phyloP scores from a whole-genome alignment of 2,113 vertebrate genomes.

The Nannobrachium achirus region DNA sequence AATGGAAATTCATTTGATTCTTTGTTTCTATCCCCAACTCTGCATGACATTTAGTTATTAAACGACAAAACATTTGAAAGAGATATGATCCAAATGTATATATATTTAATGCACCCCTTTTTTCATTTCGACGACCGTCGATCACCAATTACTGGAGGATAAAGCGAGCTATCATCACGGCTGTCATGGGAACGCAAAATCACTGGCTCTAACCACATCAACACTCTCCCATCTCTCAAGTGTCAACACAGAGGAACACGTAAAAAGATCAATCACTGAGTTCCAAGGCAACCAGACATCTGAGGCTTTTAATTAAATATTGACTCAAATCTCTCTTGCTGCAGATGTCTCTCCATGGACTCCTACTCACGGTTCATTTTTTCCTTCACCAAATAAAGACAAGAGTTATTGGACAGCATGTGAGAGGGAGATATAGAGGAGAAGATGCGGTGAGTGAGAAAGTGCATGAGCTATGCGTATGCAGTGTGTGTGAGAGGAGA shows the following conservation, averaged over 20 bases:
- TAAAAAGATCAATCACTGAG: conserved; percentile 27
- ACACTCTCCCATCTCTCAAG: neutral
- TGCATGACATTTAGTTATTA: too few species aligned
- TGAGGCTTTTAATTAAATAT: conserved; percentile 38
- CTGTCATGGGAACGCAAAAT: conserved; percentile 11
- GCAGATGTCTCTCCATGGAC: conserved; percentile 9
- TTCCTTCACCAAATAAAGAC: neutral
- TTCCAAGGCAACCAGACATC: conserved; percentile 1
- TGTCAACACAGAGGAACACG: neutral
- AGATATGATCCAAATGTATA: too few species aligned
- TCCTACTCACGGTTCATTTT: conserved; percentile 11
- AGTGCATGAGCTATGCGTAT: too few species aligned
- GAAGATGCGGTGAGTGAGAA: neutral
- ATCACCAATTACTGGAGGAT: too few species aligned
- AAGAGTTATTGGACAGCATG: neutral
- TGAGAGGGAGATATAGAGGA: neutral
- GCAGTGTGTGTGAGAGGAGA: neutral
- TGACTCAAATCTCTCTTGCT: conserved; percentile 18
- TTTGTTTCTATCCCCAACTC: too few species aligned
- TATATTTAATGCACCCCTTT: too few species aligned
- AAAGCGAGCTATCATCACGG: neutral
- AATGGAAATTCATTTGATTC: too few species aligned
- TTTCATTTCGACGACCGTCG: too few species aligned
- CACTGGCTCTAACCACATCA: conserved; percentile 9
- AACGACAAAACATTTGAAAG: too few species aligned